Evolutionary conservation across 2,888 invertebrate genomes (phyloP).

Genomic region (Coleophora flavipennella): DNA sequence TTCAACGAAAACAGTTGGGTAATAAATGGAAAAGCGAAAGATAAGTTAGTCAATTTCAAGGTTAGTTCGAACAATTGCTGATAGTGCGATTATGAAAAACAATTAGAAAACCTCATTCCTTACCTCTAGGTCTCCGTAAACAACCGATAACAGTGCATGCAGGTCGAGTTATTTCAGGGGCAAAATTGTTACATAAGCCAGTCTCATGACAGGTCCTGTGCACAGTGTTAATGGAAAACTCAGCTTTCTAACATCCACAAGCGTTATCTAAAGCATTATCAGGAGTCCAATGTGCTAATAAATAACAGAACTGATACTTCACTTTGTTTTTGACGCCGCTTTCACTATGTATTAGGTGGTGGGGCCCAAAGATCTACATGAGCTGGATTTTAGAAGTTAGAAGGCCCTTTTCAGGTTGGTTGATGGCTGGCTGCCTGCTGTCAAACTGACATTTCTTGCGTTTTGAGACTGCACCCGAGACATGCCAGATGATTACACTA

Average conservation of each 20-base stretch:
- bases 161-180: conserved; percentile 45
- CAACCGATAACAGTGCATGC: conserved; percentile 41
- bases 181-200: conserved; percentile 65
- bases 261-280: conserved; percentile 53
- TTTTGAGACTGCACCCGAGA: no score
- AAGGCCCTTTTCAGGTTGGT: conserved; percentile 29
- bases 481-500: no score
- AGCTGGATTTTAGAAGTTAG: conserved; percentile 30
- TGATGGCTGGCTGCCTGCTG: conserved; percentile 26
- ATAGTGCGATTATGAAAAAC: background rate
- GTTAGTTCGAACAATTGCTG: conserved; percentile 27
- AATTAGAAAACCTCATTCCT: conserved; percentile 31
- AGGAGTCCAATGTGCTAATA: conserved; percentile 31
- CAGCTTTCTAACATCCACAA: conserved; percentile 33
- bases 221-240: conserved; percentile 32
- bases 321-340: conserved; percentile 54
- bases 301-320: conserved; percentile 50
- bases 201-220: conserved; percentile 53
- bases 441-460: conserved; percentile 17
- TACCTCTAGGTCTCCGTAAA: conserved; percentile 56
- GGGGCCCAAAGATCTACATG: conserved; percentile 61
- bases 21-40: conserved; percentile 21
- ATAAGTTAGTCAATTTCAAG: conserved; percentile 29
- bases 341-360: conserved; percentile 31
- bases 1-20: conserved; percentile 17